Conservation (phyloP, 2,888 invertebrate species). For the Acanthococcus lagerstroemiae region DNA sequence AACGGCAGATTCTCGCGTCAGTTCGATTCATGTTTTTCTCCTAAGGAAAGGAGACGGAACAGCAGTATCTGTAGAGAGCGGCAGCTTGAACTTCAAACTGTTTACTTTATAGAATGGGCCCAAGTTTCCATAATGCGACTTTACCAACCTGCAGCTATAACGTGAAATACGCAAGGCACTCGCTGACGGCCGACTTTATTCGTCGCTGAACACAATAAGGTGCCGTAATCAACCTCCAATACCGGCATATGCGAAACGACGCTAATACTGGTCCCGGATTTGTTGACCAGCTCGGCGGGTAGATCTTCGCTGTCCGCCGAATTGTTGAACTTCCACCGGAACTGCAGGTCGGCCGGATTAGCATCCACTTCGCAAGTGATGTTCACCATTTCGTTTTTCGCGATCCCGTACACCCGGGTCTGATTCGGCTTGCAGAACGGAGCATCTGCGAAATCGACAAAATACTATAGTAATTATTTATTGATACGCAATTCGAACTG, state of each 20-base stretch:
- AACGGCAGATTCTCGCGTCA: too few relatives aligned
- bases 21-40: too few relatives aligned
- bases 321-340: conserved; percentile 84
- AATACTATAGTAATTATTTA: too few relatives aligned
- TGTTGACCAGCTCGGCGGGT: conserved; percentile 49
- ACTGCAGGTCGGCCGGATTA: conserved; percentile 62
- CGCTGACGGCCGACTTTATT: conserved; percentile 62
- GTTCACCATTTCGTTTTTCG: conserved; percentile 66
- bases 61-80: too few relatives aligned
- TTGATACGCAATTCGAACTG: too few relatives aligned
- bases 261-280: conserved; percentile 15
- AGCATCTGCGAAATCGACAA: conserved; percentile 66
- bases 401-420: conserved; percentile 71
- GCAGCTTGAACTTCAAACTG: too few relatives aligned
- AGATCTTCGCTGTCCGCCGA: conserved; percentile 56
- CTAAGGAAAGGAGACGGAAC: not conserved
- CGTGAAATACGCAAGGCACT: conserved; percentile 63
- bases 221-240: conserved; percentile 63
- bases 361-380: conserved; percentile 75
- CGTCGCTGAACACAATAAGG: conserved; percentile 61
- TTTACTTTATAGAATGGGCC: too few relatives aligned
- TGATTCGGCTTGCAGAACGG: conserved; percentile 67
- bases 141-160: conserved; percentile 51
- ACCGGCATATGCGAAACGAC: conserved; percentile 19
- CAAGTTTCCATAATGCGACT: too few relatives aligned